These are phyloP conservation scores for Pissodes strobi DNA, from an alignment of 1,140 invertebrate species.

Conservation along the genomic window DNA sequence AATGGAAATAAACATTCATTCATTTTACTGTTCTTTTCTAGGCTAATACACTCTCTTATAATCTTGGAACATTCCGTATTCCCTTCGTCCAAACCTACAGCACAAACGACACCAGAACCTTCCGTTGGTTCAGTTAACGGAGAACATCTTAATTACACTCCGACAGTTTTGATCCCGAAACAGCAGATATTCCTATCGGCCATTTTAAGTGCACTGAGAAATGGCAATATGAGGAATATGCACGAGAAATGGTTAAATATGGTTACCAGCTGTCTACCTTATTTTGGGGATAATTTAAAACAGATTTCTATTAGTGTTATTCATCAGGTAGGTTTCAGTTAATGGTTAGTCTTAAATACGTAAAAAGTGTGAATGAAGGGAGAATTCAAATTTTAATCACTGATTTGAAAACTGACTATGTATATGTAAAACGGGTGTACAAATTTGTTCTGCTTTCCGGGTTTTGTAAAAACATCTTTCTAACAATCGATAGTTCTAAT, in stretches of 20 bases:
- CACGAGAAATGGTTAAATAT: slow-evolving; percentile 82
- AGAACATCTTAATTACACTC: slow-evolving; percentile 65
- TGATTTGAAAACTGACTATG: too few species aligned
- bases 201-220: slow-evolving; percentile 74
- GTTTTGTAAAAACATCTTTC: too few species aligned
- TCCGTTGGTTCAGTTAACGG: slow-evolving; percentile 48
- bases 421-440: too few species aligned
- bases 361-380: too few species aligned
- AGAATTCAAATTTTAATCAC: too few species aligned
- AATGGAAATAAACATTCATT: too few species aligned
- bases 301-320: slow-evolving; percentile 78
- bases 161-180: slow-evolving; percentile 72
- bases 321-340: slow-evolving; percentile 66
- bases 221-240: slow-evolving; percentile 69
- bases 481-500: too few species aligned
- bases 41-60: slow-evolving; percentile 73
- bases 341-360: too few species aligned
- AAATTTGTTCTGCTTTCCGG: too few species aligned
- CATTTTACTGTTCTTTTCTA: slow-evolving; percentile 51
- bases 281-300: slow-evolving; percentile 74
- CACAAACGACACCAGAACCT: not conserved
- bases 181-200: slow-evolving; percentile 87
- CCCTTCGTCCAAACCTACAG: slow-evolving; percentile 34
- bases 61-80: slow-evolving; percentile 76
- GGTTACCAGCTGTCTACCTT: slow-evolving; percentile 76